Percentiles rank a stretch among this genome's conserved stretches.
phyloP scores from a whole-genome alignment of 2,797 vertebrate species.

The Dermochelys coriacea region DNA sequence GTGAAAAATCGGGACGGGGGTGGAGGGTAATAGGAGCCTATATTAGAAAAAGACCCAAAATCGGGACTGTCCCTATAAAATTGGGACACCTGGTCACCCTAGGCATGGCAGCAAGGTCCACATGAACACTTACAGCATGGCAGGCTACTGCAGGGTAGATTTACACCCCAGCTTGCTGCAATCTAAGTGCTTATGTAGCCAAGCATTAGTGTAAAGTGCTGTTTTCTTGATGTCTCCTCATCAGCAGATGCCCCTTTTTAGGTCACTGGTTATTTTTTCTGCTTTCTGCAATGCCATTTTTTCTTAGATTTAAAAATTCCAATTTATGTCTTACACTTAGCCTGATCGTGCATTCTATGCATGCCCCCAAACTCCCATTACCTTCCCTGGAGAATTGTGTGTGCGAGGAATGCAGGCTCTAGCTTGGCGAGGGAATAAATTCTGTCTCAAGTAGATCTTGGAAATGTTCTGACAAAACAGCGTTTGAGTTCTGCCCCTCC shows the following conservation, averaged over 20 bases:
- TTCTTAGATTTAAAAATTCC: background rate
- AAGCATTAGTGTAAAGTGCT: background rate
- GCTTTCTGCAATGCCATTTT: background rate
- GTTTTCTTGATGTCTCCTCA: background rate
- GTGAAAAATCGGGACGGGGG: too few relatives aligned
- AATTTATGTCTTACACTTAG: background rate
- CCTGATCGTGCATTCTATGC: background rate
- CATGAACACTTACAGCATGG: background rate
- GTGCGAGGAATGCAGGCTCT: fast-evolving
- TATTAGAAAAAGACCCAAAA: too few relatives aligned
- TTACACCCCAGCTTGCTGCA: background rate
- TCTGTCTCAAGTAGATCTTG: background rate
- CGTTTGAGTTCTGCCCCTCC: background rate
- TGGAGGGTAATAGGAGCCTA: too few relatives aligned
- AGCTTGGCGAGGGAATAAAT: background rate
- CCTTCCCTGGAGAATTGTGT: background rate
- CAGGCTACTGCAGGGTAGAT: background rate
- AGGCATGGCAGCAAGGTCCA: background rate
- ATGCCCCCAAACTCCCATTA: background rate
- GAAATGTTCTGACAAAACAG: background rate
- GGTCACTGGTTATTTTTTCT: background rate
- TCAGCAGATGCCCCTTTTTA: background rate
- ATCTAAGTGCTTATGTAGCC: background rate
- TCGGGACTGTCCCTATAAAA: too few relatives aligned
- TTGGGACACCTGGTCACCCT: too few relatives aligned